phyloP scores from a whole-genome alignment of 2,888 invertebrate species.

The Pheosia gnoma region DNA sequence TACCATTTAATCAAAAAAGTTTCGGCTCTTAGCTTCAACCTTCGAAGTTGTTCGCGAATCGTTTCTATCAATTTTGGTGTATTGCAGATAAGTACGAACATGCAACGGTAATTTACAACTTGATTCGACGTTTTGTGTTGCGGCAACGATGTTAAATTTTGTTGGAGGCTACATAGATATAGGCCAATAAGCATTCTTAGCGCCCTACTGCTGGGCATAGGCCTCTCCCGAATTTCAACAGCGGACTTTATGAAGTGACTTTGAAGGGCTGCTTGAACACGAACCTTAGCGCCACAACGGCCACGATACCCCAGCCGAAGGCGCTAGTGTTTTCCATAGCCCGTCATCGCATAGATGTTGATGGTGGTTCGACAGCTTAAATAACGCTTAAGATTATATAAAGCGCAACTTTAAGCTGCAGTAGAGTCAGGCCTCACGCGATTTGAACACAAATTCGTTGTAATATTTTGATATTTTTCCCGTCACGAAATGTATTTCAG shows the following conservation, averaged over 20 bases:
- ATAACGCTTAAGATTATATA: neutral
- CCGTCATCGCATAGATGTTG: neutral
- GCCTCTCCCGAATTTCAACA: no score
- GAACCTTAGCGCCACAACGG: no score
- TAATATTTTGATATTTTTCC: neutral
- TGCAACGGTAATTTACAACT: constrained; percentile 28
- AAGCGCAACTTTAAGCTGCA: neutral
- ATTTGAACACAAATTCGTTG: neutral
- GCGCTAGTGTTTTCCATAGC: neutral
- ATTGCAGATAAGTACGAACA: constrained; percentile 19
- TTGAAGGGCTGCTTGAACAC: no score
- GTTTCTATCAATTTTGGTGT: constrained; percentile 23
- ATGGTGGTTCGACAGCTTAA: neutral
- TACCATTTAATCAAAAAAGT: neutral
- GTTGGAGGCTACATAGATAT: neutral
- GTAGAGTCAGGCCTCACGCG: neutral
- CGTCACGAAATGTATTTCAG: neutral
- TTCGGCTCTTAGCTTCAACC: neutral
- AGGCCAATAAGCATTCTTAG: no score
- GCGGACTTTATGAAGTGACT: no score
- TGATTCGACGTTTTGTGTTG: constrained; percentile 16
- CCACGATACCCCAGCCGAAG: no score
- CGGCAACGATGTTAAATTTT: constrained; percentile 18
- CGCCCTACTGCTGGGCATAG: no score
- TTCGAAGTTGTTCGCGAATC: constrained; percentile 4